phyloP scores from a whole-genome alignment of 2,888 invertebrate species.

The Lydus trimaculatus region DNA sequence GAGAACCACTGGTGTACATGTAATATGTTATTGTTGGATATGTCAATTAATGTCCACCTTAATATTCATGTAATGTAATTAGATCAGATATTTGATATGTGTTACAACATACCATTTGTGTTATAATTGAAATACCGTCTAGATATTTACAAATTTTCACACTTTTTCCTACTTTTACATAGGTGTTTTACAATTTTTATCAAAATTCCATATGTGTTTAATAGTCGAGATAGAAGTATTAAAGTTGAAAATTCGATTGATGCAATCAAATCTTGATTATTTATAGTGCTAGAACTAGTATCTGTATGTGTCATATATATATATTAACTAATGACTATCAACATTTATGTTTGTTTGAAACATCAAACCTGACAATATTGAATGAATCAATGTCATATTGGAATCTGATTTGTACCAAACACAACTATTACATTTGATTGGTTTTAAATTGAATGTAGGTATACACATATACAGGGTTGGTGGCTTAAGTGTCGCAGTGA shows the following conservation, averaged over 20 bases:
- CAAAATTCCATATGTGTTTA: not conserved
- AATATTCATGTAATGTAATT: slow-evolving; percentile 4
- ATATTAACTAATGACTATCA: slow-evolving; percentile 32
- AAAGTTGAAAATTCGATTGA: slow-evolving; percentile 13
- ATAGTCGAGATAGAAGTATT: not conserved
- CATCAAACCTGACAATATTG: slow-evolving; percentile 11
- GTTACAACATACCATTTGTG: not conserved
- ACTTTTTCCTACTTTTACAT: too few relatives aligned
- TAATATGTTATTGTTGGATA: not conserved
- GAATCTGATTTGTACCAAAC: slow-evolving; percentile 24
- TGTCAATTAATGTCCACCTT: not conserved
- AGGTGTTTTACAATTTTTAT: too few relatives aligned
- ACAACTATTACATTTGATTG: slow-evolving; percentile 9
- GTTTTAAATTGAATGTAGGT: not conserved
- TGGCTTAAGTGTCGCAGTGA: too few relatives aligned
- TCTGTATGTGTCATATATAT: slow-evolving; percentile 13
- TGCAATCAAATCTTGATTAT: slow-evolving; percentile 33
- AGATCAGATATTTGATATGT: slow-evolving; percentile 2
- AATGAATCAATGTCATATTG: slow-evolving; percentile 21
- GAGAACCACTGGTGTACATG: too few relatives aligned
- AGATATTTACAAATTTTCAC: not conserved
- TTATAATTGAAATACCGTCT: not conserved
- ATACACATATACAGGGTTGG: too few relatives aligned
- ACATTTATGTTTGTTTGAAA: slow-evolving; percentile 23
- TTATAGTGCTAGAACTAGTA: slow-evolving; percentile 25